Percentiles rank a stretch among this genome's conserved stretches.
These are phyloP conservation scores for Tigriopus californicus DNA, from an alignment of 2,888 invertebrate genomes.

Conservation along the genomic window DNA sequence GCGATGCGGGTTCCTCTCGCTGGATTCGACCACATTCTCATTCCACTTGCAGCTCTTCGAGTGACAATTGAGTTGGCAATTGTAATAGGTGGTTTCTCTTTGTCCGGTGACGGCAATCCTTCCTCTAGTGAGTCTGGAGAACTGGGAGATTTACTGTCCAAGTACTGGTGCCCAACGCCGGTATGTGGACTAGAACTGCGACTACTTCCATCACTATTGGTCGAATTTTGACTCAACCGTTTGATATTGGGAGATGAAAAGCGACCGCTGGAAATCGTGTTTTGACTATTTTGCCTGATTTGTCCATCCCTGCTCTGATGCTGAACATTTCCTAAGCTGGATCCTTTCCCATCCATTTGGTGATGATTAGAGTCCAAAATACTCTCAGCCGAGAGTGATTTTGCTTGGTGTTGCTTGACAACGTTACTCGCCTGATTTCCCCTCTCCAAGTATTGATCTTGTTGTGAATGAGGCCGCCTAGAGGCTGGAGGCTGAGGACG, in stretches of 20 bases:
- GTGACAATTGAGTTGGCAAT: too few species aligned
- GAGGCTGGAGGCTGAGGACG: not conserved
- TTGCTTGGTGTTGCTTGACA: not conserved
- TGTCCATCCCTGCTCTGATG: too few species aligned
- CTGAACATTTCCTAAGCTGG: too few species aligned
- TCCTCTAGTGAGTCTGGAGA: not conserved
- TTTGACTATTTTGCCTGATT: too few species aligned
- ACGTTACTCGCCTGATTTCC: not conserved
- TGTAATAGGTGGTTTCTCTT: not conserved
- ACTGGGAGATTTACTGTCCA: not conserved
- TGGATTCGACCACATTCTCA: too few species aligned
- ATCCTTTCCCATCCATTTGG: not conserved
- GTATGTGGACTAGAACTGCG: not conserved
- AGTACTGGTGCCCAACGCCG: not conserved
- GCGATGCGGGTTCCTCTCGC: too few species aligned
- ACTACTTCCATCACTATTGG: not conserved
- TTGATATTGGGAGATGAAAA: too few species aligned
- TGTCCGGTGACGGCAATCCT: not conserved
- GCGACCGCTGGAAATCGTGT: too few species aligned
- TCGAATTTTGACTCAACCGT: not conserved
- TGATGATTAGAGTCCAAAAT: not conserved
- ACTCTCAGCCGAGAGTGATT: conserved; percentile 7
- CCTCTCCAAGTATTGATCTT: not conserved
- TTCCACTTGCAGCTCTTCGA: too few species aligned
- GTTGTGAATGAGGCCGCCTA: conserved; percentile 1